A percentile compares a stretch with the other conserved stretches of the same genome.
Conservation (phyloP, 2,888 invertebrate genomes). For the Oligia strigilis region DNA sequence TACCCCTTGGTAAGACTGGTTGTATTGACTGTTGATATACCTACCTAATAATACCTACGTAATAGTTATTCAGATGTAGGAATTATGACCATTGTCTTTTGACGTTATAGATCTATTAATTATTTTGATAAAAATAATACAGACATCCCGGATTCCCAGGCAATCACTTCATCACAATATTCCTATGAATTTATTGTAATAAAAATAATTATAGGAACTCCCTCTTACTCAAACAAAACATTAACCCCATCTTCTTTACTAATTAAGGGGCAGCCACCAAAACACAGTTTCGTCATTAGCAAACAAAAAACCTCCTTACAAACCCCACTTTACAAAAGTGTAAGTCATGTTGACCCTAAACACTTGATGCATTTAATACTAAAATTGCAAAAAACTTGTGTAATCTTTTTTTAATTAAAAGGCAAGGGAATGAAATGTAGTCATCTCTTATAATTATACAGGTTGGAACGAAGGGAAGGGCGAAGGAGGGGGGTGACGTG, state of each 20-base stretch:
- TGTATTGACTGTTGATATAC: too few relatives aligned
- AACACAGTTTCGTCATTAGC: slow-evolving; percentile 55
- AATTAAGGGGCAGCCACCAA: slow-evolving; percentile 50
- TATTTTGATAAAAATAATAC: too few relatives aligned
- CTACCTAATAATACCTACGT: too few relatives aligned
- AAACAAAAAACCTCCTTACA: slow-evolving; percentile 45
- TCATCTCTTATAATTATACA: slow-evolving; percentile 74
- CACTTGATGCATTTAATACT: slow-evolving; percentile 53
- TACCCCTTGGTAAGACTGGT: too few relatives aligned
- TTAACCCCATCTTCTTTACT: slow-evolving; percentile 29
- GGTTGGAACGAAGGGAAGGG: slow-evolving; percentile 24
- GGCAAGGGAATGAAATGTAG: slow-evolving; percentile 74
- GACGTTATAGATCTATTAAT: too few relatives aligned
- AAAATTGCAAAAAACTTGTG: slow-evolving; percentile 71
- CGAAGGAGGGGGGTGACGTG: slow-evolving; percentile 5
- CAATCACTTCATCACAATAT: too few relatives aligned
- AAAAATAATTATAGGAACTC: neutral
- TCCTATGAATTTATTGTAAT: too few relatives aligned
- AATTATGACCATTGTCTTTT: too few relatives aligned
- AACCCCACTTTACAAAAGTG: slow-evolving; percentile 57
- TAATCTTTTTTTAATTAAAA: slow-evolving; percentile 80
- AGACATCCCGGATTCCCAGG: too few relatives aligned
- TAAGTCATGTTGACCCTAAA: slow-evolving; percentile 64
- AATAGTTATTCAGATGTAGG: too few relatives aligned
- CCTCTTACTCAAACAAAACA: slow-evolving; percentile 9